These are phyloP conservation scores for honey bee (Apis mellifera) DNA, from an alignment of 1,140 invertebrate species.

Conservation along the genomic window Amel_HAv3.1 CM009932.2:5268001-5268500, in stretches of 20 bases:
- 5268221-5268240: conserved; percentile 82
- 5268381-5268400: not conserved
- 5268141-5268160: not conserved
- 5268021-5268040: conserved; percentile 17
- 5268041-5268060: conserved; percentile 19
- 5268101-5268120: conserved; percentile 39
- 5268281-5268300: conserved; percentile 57
- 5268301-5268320: conserved; percentile 27
- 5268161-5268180: conserved; percentile 11
- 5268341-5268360: conserved; percentile 32
- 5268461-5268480: too few relatives aligned
- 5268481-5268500: too few relatives aligned
- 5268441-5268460: too few relatives aligned
- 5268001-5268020: not conserved
- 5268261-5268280: conserved; percentile 81
- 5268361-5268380: conserved; percentile 1
- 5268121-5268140: conserved; percentile 13
- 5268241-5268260: conserved; percentile 79
- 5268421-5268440: too few relatives aligned
- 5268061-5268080: not conserved
- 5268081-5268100: conserved; percentile 39
- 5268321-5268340: conserved; percentile 3
- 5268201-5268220: conserved; percentile 82
- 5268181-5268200: conserved; percentile 61
- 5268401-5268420: too few relatives aligned